Base-by-base conservation (phyloP, 2,797 vertebrate species). In the Antennarius maculatus region DNA sequence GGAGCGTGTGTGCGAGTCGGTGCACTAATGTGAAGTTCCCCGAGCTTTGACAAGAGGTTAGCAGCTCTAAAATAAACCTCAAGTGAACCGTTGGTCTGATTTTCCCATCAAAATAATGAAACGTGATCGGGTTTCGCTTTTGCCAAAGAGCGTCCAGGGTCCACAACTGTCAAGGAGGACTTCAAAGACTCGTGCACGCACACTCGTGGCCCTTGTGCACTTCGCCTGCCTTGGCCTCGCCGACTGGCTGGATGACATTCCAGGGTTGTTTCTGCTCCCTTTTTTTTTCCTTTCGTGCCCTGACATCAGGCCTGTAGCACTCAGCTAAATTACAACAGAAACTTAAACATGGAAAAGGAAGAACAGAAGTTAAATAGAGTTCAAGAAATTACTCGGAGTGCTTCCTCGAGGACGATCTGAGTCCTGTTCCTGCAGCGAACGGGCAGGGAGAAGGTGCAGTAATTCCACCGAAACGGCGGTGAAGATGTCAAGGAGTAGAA, bases 61-160 rank as follows among this genome's bases (percentile, higher is more conserved):
- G 82, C 82, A 23, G 71, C 41, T 7, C 81, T 60, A 78, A 86
- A 88, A 83, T 82, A 86, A 90, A 86, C 82, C 83, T 84, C 49
- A 54, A 69, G 81, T 78, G 81, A 84, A 83, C 59, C 18, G 50
- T 87, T 84, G 72, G 86, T 86, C 89, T 90, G 91, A 92, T 88
- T 91, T 87, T 89, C 81, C 80, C 86, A 88, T 92, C 89, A 91
- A 66, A 82, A 83, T 91, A 91, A 92, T 90, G 83, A 86, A 91
- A 86, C 53, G 50, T 86, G 90, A 92, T 87, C 81, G 63, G 69
- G 76, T 82, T 85, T 80, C 69, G 61, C 76, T 76, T 50, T 71
- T 88, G 88, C 88, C 86, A 83, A 65, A 70, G 84, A 87, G 83
- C 72, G 75, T 89, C 81, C 76, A 51, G 88, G 86, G 82, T 83